Base-by-base conservation (phyloP, 2,113 vertebrate genomes). In the Hemiprocne comata region DNA sequence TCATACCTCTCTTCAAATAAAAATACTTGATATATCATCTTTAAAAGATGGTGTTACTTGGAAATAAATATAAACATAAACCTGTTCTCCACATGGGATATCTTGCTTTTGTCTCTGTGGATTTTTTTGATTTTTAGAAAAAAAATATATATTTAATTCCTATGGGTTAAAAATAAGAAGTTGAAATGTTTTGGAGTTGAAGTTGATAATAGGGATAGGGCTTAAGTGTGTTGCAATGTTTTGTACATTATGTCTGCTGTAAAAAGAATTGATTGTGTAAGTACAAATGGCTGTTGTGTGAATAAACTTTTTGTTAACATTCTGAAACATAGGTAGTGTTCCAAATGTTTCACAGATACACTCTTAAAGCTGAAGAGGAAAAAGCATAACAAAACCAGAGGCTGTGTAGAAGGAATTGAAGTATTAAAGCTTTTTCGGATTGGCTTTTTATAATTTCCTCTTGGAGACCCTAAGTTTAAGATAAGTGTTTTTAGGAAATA, bases 241-340 rank as follows among this genome's bases (percentile, higher is more conserved):
- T 97, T 90, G 95, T 97, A 96, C 73, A 87, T 97, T 97, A 86
- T 97, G 74, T 96, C 94, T 98, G 92, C 91, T 98, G 98, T 96
- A 92, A 96, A 97, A 87, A 97, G 61, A 97, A 77, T 74, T 97
- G 86, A 95, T 97, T 98, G 95, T 98, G 95, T 97, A 97, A 96
- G 95, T 97, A 97, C 92, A 92, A 97, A 95, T 95, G 97, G 94
- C 80, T 97, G 81, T 97, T 97, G 86, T 93, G 95, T 96, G 92
- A 97, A 98, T 98, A 98, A 98, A 97, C 90, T 96, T 95, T 97
- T 97, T 98, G 89, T 97, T 97, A 97, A 97, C 76, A 4, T 97
- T 97, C 86, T 97, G 94, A 65, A 97, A 95, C 74, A 64, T 79
- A 91, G 94, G 44, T 95, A 91, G 91, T 95, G 72, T 94, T 72